phyloP scores from a whole-genome alignment of 2,113 vertebrate species.

The Pterophyllum scalare region DNA sequence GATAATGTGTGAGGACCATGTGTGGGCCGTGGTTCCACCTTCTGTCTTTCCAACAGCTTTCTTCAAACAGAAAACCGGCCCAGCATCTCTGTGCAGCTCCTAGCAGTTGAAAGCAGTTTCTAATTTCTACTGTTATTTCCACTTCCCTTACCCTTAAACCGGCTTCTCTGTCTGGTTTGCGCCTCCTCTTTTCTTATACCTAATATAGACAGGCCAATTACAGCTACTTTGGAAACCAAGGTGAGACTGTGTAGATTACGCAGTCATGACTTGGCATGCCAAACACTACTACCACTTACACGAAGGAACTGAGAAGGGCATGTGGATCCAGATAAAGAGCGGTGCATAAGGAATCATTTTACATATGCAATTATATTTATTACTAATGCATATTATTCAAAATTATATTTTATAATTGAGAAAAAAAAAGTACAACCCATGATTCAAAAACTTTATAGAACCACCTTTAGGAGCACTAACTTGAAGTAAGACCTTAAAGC shows the following conservation, averaged over 20 bases:
- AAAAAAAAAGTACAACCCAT: not conserved
- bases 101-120: constrained; percentile 12
- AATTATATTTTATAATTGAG: too few relatives aligned
- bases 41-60: not conserved
- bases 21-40: constrained; percentile 25
- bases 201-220: constrained; percentile 55
- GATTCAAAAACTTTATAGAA: not conserved
- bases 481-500: not conserved
- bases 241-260: constrained; percentile 45
- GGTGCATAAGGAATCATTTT: not conserved
- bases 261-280: constrained; percentile 35
- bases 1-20: constrained; percentile 33
- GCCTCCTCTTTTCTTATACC: constrained; percentile 34
- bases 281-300: not conserved
- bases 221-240: constrained; percentile 43
- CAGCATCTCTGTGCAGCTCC: not conserved
- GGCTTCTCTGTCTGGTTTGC: constrained; percentile 42
- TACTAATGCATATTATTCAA: too few relatives aligned
- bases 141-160: not conserved
- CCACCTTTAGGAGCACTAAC: not conserved
- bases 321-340: not conserved
- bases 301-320: not conserved
- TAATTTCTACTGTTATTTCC: constrained; percentile 8
- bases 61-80: constrained; percentile 15
- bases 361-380: too few relatives aligned